phyloP scores from a whole-genome alignment of 1,140 invertebrate genomes.

The Ridgeia piscesae region DNA sequence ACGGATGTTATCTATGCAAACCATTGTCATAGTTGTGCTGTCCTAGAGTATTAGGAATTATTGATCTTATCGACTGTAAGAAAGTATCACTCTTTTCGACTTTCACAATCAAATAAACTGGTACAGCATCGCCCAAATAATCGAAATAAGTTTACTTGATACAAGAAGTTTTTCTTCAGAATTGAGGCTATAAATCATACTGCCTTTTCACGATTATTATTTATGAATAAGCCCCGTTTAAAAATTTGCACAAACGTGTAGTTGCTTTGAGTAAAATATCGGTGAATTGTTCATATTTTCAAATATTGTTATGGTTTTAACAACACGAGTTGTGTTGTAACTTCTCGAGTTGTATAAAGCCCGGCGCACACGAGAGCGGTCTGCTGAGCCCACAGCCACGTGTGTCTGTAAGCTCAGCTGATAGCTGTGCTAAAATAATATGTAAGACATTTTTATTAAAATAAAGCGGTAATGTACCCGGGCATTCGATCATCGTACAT shows the following conservation, averaged over 20 bases:
- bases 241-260: not conserved
- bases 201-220: not conserved
- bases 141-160: not conserved
- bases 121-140: not conserved
- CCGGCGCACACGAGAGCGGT: no score
- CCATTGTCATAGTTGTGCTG: not conserved
- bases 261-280: not conserved
- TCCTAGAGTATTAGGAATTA: not conserved
- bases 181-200: not conserved
- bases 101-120: no score
- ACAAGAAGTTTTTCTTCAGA: not conserved
- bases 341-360: no score
- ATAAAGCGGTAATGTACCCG: no score
- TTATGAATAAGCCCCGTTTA: not conserved
- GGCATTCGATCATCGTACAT: no score
- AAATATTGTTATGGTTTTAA: not conserved
- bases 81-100: no score
- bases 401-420: no score
- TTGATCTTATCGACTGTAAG: no score
- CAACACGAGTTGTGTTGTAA: no score
- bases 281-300: not conserved
- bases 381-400: no score
- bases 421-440: no score
- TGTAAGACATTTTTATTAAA: no score
- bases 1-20: not conserved